Base-by-base conservation (phyloP, 1,140 invertebrate genomes). In the Drosophila baimaii region DNA sequence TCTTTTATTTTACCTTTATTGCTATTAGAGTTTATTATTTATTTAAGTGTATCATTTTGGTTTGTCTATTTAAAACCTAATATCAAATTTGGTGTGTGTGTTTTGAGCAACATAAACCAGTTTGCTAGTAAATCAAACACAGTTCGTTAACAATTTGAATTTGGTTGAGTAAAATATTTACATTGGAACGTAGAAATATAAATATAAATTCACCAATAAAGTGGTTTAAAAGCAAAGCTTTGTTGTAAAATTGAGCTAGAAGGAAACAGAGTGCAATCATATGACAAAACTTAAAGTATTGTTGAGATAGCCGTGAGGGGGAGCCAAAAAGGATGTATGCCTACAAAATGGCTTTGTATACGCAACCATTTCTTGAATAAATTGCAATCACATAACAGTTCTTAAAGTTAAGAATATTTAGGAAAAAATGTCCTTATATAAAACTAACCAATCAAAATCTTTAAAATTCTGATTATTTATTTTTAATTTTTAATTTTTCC, bases 1-100 rank as follows among this genome's bases (percentile, higher is more conserved):
- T 55, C 52, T 54, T 46, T 55, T 64, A 41, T 58, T 49, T 63
- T 74, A 76, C 43, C 23, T 61, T 19, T 89, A 89, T 88, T 88
- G 77, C 84, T 88, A 88, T 81, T 89, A 73, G 86, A 65, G 62
- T 66, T 66, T 58, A 79, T 86, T 79, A 81, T 78, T 81, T 57
- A 70, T 83, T 79, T 72, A 88, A 79, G 66, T 86, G 75, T 77
- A 71, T 72, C 57, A 35, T 46, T 21, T 81, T 64, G 55, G 62
- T 56, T 51, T 74, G 72, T 71, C 35, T 56, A 39, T 77, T n/a
- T 62, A 77, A 77, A 77, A 49, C 44, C 74, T 62, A 77, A 77
- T 77, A 59, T 70, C 66, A 76, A 80, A 68, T 80, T 80, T 49
- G 63, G 21, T 54, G 29, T 55, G 17, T 76, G 64, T 47, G 21